Evolutionary conservation across 1,140 invertebrate species (phyloP).

Genomic region (Acromyrmex heyeri): DNA sequence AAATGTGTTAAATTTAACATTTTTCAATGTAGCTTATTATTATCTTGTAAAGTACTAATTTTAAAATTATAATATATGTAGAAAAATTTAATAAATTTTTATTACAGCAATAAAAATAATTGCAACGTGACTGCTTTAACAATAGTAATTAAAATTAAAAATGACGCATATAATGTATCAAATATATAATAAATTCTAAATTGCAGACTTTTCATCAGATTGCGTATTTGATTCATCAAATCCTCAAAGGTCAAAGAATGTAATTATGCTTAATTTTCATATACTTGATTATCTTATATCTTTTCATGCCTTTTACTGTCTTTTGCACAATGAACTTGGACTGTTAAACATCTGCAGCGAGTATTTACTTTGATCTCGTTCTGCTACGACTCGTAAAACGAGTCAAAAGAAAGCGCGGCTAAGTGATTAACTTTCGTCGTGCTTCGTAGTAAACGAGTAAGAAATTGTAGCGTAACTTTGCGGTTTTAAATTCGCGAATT

Average conservation of each 20-base stretch:
- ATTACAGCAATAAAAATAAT: not conserved
- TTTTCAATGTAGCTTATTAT: not conserved
- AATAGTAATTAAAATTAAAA: not conserved
- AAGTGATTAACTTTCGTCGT: slow-evolving; percentile 70
- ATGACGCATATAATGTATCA: not conserved
- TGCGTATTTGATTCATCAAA: not conserved
- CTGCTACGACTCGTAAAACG: not conserved
- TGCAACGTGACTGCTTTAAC: not conserved
- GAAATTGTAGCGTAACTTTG: slow-evolving; percentile 62
- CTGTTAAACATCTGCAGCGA: slow-evolving; percentile 38
- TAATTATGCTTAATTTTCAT: slow-evolving; percentile 29
- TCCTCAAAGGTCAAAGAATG: not conserved
- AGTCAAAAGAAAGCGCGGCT: slow-evolving; percentile 37
- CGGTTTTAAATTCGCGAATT: slow-evolving; percentile 64
- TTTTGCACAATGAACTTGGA: slow-evolving; percentile 34
- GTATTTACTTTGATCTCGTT: slow-evolving; percentile 47
- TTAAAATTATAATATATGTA: not conserved
- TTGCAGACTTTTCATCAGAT: not conserved
- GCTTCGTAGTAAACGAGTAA: slow-evolving; percentile 53
- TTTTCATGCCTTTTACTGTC: not conserved
- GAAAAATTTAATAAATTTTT: not conserved
- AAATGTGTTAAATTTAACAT: too few relatives aligned
- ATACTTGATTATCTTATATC: slow-evolving; percentile 7
- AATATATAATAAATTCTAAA: not conserved
- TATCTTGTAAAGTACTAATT: not conserved